Evolutionary conservation across 2,113 vertebrate genomes (phyloP).

Genomic region (Rhabdornis inornatus): DNA sequence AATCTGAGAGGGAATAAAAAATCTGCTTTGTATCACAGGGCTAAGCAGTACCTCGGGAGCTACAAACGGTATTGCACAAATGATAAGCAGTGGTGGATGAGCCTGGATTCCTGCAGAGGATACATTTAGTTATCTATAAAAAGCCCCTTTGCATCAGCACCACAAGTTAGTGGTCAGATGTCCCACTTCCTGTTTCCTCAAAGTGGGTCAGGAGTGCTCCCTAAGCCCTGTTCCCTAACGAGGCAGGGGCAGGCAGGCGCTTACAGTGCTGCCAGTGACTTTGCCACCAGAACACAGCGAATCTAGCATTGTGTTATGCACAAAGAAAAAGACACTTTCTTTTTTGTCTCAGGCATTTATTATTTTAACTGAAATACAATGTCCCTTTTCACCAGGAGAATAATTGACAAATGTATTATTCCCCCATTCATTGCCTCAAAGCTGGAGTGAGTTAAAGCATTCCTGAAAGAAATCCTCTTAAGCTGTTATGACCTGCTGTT

Average conservation of each 20-base stretch:
- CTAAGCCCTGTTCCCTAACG: accelerated
- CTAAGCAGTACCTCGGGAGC: background rate
- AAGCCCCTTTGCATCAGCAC: background rate
- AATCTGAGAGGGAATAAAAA: background rate
- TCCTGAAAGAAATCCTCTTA: slow-evolving; percentile 2
- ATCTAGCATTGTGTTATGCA: background rate
- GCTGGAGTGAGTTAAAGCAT: background rate
- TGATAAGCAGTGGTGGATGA: background rate
- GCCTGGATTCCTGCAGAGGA: background rate
- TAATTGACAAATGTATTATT: slow-evolving; percentile 26
- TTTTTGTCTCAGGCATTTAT: background rate
- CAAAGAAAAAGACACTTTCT: background rate
- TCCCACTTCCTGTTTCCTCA: background rate
- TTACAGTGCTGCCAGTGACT: background rate
- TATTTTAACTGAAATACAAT: slow-evolving; percentile 41
- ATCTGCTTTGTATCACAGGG: background rate
- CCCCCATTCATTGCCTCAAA: background rate
- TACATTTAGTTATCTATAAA: background rate
- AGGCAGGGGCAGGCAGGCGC: background rate
- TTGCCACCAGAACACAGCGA: background rate
- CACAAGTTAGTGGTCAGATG: background rate
- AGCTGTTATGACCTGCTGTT: background rate
- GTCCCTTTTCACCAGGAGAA: slow-evolving; percentile 6
- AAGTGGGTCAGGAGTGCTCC: background rate
- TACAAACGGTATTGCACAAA: background rate